Evolutionary conservation across 1,140 invertebrate species (phyloP), one percentile per base, ranked within the genome.

Genomic region (Lepidotrigona ventralis): DNA sequence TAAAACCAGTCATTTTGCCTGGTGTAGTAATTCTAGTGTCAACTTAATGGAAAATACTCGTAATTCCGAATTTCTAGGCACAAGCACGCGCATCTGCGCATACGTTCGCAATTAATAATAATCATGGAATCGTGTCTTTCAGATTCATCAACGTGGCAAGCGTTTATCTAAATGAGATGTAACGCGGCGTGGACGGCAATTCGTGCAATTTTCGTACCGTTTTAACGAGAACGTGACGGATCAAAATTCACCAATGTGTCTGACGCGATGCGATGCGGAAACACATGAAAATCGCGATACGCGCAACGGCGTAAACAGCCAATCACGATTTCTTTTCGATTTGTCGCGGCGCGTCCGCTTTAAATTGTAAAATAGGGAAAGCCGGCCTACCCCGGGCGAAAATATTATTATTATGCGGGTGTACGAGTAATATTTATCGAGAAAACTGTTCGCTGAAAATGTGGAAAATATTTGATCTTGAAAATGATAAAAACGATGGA

Each of bases 161-260:
- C 75, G 33, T 77, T 77, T 66, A 77, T 66, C 39, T 33, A 53
- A 77, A 77, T 53, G 75, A 53, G 33, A 72, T 46, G 78, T 39
- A 51, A 29, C 66, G 54, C 21, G n/a, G 51, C 77, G 53, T 58
- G 77, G 58, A 21, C 29, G 14, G n/a, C 23, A 33, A 33, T 33
- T 33, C 33, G 53, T 19, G 77, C 64, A 72, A 79, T 79, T 79
- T n/a, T 3, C 51, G 68, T 19, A 26, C 39, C 54, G 33, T 71
- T 64, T 39, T 39, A 76, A 39, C 68, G 19, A 33, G 66, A 60
- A 19, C 60, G 21, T 3, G 8, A 19, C 75, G 21, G 15, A 26
- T 53, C 39, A 60, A 71, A 79, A 71, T 46, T 79, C 56, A 23
- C 66, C 51, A n/a, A n/a, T n/a, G 56, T 39, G 69, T n/a, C 11